Conservation (phyloP, 2,113 vertebrate genomes). For the Forbesichthys agassizii region DNA sequence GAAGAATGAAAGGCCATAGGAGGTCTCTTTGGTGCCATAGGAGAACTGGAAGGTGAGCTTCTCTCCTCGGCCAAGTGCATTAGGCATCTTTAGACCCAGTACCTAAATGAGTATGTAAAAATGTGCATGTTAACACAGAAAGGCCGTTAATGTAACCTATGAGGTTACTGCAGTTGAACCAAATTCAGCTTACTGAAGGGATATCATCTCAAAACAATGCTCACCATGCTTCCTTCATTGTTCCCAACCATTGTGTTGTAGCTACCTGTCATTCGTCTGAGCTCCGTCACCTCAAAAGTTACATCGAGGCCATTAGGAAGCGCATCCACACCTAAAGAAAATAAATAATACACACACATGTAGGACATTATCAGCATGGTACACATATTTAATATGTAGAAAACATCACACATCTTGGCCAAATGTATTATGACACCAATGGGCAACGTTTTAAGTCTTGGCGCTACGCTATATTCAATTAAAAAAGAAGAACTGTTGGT, state of each 20-base stretch:
- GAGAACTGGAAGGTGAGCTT: constrained; percentile 97
- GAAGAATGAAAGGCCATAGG: constrained; percentile 95
- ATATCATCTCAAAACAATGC: constrained; percentile 7
- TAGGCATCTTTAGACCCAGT: constrained; percentile 92
- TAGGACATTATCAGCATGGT: neutral
- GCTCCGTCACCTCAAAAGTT: constrained; percentile 92
- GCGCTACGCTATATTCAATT: neutral
- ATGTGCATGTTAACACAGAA: neutral
- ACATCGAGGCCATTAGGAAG: constrained; percentile 94
- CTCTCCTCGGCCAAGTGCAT: constrained; percentile 91
- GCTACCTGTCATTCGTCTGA: constrained; percentile 90
- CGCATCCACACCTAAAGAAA: constrained; percentile 83
- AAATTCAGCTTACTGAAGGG: neutral
- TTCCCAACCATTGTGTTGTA: constrained; percentile 99
- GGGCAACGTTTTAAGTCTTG: too few relatives aligned
- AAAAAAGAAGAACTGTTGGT: neutral
- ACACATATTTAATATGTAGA: neutral
- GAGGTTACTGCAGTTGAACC: neutral
- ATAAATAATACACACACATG: neutral
- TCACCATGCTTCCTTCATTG: constrained; percentile 98
- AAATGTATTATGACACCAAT: neutral
- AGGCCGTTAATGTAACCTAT: neutral
- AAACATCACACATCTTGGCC: neutral
- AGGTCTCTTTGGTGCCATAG: constrained; percentile 97
- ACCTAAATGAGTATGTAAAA: constrained; percentile 74